These are phyloP conservation scores for Sebastes hopkinsi DNA, from an alignment of 2,797 vertebrate genomes.

Conservation along the genomic window DNA sequence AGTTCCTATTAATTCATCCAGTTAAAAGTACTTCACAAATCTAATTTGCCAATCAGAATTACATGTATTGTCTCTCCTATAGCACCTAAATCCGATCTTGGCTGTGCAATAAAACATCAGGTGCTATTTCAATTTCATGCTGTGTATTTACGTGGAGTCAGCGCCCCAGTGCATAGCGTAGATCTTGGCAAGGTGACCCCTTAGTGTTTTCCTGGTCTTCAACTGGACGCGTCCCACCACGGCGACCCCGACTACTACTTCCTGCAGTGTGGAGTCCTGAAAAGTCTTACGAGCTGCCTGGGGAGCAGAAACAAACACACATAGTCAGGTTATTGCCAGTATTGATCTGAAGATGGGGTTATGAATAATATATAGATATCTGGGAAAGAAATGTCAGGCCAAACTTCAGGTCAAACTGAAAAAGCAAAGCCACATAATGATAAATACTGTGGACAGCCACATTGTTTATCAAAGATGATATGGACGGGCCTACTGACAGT, in stretches of 20 bases:
- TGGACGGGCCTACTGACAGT: slow-evolving; percentile 86
- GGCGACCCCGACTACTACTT: slow-evolving; percentile 82
- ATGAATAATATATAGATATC: neutral
- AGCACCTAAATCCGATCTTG: neutral
- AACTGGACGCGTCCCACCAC: slow-evolving; percentile 91
- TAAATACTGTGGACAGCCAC: neutral
- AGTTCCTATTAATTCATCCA: neutral
- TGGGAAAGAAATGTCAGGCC: neutral
- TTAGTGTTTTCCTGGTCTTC: slow-evolving; percentile 92
- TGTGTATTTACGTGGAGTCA: slow-evolving; percentile 88
- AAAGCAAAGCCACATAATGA: neutral
- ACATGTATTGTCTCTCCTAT: neutral
- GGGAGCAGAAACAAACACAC: slow-evolving; percentile 10
- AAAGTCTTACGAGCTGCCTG: slow-evolving; percentile 93
- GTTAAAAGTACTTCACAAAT: slow-evolving; percentile 24
- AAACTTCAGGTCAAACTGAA: neutral
- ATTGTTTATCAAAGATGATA: slow-evolving; percentile 12
- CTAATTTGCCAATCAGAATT: slow-evolving; percentile 14
- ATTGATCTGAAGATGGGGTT: neutral
- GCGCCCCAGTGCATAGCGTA: slow-evolving; percentile 98
- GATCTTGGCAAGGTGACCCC: slow-evolving; percentile 98
- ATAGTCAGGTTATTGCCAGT: neutral
- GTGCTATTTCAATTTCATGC: neutral
- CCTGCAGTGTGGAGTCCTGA: slow-evolving; percentile 90
- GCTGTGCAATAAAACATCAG: neutral